Base-by-base conservation (phyloP, 2,888 invertebrate species). In the Polia nebulosa region DNA sequence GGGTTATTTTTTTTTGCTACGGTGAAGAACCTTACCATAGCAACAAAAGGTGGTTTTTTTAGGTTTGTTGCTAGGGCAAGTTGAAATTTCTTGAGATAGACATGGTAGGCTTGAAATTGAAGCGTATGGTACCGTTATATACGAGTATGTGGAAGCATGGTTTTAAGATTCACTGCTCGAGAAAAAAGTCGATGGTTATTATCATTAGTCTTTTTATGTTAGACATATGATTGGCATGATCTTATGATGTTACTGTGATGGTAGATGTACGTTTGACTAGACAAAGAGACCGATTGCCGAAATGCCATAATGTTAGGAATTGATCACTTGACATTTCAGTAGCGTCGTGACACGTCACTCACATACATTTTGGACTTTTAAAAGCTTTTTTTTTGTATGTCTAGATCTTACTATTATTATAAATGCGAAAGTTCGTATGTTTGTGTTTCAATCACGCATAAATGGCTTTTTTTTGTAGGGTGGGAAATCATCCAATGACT, bases 31-130 rank as follows among this genome's bases (percentile, higher is more conserved):
- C 6, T 51, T 20, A 13, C 4, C 34, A 32, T 69, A n/a, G 63
- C 25, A 67, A 60, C 27, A n/a, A 17, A n/a, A 34, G 1, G 6
- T 2, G n/a, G 3, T 3, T 39, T 29, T 41, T 9, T 55, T 36
- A 45, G 20, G 36, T 68, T 8, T 55, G n/a, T 66, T 72, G 69
- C 27, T 51, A 65, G 53, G 22, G 20, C 29, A 34, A 39, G 27
- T 36, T 25, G 4, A 22, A 22, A 2, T 45, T 20, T 15, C n/a
- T 45, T 52, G 44, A 29, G 36, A 49, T 22, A 29, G 49, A 15
- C n/a, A 22, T 39, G n/a, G 67, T 25, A 22, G n/a, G 39, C 2
- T 62, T 39, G n/a, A n/a, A 17, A 41, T 51, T 3, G 13, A 29
- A 63, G 22, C 17, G 3, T 45, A n/a, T 25, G 8, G 13, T 49